Evolutionary conservation across 2,888 invertebrate genomes (phyloP).

Genomic region (Chrysolina oricalcia): DNA sequence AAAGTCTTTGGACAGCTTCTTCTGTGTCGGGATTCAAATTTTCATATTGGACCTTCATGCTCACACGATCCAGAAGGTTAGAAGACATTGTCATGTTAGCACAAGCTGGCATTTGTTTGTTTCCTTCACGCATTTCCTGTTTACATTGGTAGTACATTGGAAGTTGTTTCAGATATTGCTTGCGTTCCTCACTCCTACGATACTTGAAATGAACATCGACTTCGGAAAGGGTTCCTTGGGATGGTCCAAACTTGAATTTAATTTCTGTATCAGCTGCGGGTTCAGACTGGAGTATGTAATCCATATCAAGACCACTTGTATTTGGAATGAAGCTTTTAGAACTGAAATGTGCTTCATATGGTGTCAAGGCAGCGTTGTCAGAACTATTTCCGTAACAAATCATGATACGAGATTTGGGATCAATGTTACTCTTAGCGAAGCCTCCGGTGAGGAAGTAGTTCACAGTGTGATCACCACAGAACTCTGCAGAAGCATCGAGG

Average conservation of each 20-base stretch:
- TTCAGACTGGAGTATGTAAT: conserved; percentile 74
- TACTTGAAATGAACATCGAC: conserved; percentile 70
- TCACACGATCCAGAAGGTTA: conserved; percentile 74
- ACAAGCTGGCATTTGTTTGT: conserved; percentile 76
- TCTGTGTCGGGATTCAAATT: conserved; percentile 71
- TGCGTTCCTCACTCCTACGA: conserved; percentile 72
- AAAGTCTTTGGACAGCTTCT: conserved; percentile 72
- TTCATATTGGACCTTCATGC: conserved; percentile 73
- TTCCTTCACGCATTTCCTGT: conserved; percentile 74
- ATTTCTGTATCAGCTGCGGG: conserved; percentile 72
- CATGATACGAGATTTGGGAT: conserved; percentile 75
- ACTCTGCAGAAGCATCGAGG: conserved; percentile 74
- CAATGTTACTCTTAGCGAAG: conserved; percentile 74
- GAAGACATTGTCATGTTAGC: conserved; percentile 74
- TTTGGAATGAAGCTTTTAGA: conserved; percentile 72
- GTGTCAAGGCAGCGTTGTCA: conserved; percentile 63
- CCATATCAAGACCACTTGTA: conserved; percentile 74
- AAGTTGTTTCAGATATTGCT: conserved; percentile 72
- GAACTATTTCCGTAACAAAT: conserved; percentile 71
- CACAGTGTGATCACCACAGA: conserved; percentile 74
- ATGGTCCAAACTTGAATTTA: conserved; percentile 74
- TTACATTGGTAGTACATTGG: conserved; percentile 73
- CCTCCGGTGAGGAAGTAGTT: conserved; percentile 75
- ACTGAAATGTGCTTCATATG: conserved; percentile 73
- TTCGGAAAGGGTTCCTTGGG: conserved; percentile 63